Percentiles rank a stretch among this genome's conserved stretches.
These are phyloP conservation scores for Ectobius pallidus DNA, from an alignment of 2,888 invertebrate species.

Conservation along the genomic window DNA sequence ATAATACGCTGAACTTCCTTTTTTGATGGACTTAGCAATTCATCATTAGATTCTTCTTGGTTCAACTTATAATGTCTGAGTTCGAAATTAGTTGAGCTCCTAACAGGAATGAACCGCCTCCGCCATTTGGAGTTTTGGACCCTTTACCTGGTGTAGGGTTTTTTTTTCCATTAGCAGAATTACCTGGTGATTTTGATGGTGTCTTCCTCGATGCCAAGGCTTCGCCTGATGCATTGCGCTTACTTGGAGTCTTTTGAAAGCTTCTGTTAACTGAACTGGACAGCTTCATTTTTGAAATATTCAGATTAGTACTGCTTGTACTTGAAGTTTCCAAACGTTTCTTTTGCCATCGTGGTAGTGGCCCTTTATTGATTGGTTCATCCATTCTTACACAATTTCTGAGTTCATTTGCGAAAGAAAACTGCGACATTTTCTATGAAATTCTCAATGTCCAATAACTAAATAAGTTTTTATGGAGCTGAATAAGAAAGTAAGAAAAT, in stretches of 20 bases:
- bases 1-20: conserved; percentile 67
- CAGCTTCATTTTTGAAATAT: conserved; percentile 67
- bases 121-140: conserved; percentile 70
- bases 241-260: conserved; percentile 49
- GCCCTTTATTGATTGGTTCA: conserved; percentile 78
- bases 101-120: conserved; percentile 91
- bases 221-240: conserved; percentile 42
- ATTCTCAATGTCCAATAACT: too few species aligned
- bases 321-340: conserved; percentile 67
- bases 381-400: conserved; percentile 79
- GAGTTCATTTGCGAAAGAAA: conserved; percentile 80
- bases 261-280: conserved; percentile 65
- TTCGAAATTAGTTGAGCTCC: conserved; percentile 90
- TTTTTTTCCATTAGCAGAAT: conserved; percentile 50
- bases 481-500: too few species aligned
- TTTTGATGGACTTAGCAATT: conserved; percentile 61
- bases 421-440: conserved; percentile 88
- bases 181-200: conserved; percentile 48
- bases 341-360: conserved; percentile 79
- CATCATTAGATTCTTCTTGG: conserved; percentile 56
- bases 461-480: too few species aligned
- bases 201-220: conserved; percentile 58
- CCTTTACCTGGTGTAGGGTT: conserved; percentile 71
- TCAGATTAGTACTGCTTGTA: conserved; percentile 66
- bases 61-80: conserved; percentile 79